phyloP scores from a whole-genome alignment of 2,797 vertebrate species.

The Onychomys leucogaster region DNA sequence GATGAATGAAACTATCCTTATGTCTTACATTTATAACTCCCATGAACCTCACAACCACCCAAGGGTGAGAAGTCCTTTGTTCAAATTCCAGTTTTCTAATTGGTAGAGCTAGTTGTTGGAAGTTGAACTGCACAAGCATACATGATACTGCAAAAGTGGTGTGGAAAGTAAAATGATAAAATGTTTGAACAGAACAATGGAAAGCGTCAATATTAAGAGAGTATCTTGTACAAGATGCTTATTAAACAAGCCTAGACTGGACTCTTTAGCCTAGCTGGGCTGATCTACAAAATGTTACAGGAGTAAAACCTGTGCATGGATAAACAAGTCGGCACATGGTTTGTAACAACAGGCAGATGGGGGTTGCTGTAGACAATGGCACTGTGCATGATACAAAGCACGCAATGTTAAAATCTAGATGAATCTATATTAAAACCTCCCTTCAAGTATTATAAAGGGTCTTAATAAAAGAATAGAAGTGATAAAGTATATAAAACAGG shows the following conservation, averaged over 20 bases:
- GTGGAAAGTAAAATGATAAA: background rate
- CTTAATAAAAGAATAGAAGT: slow-evolving; percentile 56
- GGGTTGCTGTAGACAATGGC: background rate
- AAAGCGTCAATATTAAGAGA: background rate
- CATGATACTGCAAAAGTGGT: background rate
- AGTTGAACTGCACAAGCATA: background rate
- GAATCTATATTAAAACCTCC: slow-evolving; percentile 42
- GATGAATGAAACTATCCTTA: background rate
- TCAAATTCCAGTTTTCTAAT: background rate
- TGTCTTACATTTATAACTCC: background rate
- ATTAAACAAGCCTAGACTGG: background rate
- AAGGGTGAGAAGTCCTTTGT: background rate
- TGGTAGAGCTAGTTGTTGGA: background rate
- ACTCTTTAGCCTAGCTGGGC: background rate
- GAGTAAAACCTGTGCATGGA: background rate
- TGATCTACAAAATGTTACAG: background rate
- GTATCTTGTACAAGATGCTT: background rate
- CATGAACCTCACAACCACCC: background rate
- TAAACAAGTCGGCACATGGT: background rate
- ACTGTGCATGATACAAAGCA: background rate
- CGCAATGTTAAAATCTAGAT: background rate
- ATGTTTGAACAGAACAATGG: background rate
- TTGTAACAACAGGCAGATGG: background rate
- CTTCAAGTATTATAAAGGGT: background rate
- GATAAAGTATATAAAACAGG: slow-evolving; percentile 70